phyloP scores from a whole-genome alignment of 2,888 invertebrate species.

The Zootermopsis nevadensis region DNA sequence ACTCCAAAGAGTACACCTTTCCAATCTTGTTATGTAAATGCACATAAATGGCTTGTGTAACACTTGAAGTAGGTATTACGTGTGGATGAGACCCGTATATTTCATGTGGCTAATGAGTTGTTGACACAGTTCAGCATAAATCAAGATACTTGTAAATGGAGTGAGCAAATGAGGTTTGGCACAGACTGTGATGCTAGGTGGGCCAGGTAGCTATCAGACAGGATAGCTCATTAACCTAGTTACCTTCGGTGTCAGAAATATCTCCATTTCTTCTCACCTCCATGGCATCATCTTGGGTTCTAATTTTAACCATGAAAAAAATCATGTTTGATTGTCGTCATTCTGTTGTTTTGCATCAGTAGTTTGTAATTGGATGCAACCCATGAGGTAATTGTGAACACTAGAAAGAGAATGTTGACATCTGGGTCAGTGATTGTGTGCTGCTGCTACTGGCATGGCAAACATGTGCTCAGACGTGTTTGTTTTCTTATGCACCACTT shows the following conservation, averaged over 20 bases:
- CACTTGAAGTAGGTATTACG: too few relatives aligned
- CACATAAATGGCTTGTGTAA: too few relatives aligned
- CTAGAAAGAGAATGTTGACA: background rate
- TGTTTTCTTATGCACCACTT: too few relatives aligned
- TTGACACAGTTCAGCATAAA: slow-evolving; percentile 24
- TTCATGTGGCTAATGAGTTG: slow-evolving; percentile 7
- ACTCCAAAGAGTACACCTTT: too few relatives aligned
- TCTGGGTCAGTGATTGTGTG: background rate
- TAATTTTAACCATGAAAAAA: background rate
- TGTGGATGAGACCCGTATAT: background rate
- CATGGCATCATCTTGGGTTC: background rate
- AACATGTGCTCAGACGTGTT: too few relatives aligned
- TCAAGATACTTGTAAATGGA: slow-evolving; percentile 29
- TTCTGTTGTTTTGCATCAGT: background rate
- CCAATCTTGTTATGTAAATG: too few relatives aligned
- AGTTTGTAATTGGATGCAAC: too few relatives aligned
- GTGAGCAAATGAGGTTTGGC: slow-evolving; percentile 34
- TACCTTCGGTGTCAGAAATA: slow-evolving; percentile 26
- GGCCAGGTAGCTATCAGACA: slow-evolving; percentile 20
- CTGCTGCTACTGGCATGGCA: too few relatives aligned
- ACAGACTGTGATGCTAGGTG: slow-evolving; percentile 21
- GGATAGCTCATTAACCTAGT: slow-evolving; percentile 30
- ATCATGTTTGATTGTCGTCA: background rate
- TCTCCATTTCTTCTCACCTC: slow-evolving; percentile 7
- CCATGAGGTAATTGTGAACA: background rate